Evolutionary conservation across 2,113 vertebrate species (phyloP).

Genomic region (Erythrolamprus reginae): DNA sequence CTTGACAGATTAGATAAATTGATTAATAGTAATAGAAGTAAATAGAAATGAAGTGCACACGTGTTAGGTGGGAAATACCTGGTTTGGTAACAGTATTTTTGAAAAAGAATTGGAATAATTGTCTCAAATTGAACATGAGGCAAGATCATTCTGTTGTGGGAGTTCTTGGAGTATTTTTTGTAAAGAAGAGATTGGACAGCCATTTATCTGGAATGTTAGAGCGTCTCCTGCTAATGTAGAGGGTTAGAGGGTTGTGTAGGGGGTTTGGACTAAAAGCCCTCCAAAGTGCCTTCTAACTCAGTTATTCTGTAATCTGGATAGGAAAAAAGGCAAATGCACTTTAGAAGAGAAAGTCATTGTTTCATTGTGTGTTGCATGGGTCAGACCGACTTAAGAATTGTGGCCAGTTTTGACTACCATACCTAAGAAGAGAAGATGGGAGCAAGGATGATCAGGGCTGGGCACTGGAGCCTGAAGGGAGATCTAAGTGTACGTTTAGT

Average conservation of each 20-base stretch:
- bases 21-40: not conserved
- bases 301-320: not conserved
- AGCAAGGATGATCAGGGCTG: not conserved
- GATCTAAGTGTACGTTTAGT: not conserved
- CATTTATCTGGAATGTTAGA: not conserved
- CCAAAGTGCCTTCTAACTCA: not conserved
- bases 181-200: not conserved
- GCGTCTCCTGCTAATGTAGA: not conserved
- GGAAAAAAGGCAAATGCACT: not conserved
- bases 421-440: not conserved
- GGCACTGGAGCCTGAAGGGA: not conserved
- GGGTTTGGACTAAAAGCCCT: not conserved
- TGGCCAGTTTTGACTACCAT: not conserved
- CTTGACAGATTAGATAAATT: not conserved
- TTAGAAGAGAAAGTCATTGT: not conserved
- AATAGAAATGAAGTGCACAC: not conserved
- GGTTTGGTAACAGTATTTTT: not conserved
- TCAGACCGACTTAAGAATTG: not conserved
- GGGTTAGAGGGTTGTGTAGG: no score
- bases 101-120: not conserved
- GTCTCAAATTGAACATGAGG: not conserved
- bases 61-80: not conserved
- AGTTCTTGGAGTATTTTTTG: not conserved
- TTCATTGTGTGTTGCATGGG: not conserved
- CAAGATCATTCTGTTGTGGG: not conserved